Conservation (phyloP, 64 coral and sea anemone species). For the Catalaphyllia jardinei region DNA sequence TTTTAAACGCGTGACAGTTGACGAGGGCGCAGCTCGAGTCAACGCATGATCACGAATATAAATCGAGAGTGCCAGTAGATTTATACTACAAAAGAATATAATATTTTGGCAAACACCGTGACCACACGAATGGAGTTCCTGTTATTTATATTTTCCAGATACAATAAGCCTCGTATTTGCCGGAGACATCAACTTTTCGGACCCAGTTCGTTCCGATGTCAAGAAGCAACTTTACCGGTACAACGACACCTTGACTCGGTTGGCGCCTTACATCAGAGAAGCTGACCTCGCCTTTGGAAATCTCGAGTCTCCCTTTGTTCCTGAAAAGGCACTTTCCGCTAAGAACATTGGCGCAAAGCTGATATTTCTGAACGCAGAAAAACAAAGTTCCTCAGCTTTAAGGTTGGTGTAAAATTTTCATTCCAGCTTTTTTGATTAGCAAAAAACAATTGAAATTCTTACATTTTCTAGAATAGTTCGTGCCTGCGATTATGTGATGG, state of each 20-base stretch:
- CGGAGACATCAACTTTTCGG: conserved; percentile 83
- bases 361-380: conserved; percentile 1
- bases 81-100: too few relatives aligned
- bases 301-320: conserved; percentile 71
- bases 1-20: too few relatives aligned
- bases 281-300: conserved; percentile 81
- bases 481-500: too few relatives aligned
- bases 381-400: background rate
- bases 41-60: too few relatives aligned
- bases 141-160: background rate
- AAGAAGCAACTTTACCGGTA: conserved; percentile 44
- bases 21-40: too few relatives aligned
- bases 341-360: background rate
- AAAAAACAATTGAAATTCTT: background rate
- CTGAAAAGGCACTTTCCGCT: background rate
- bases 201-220: conserved; percentile 50
- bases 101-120: too few relatives aligned
- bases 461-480: background rate
- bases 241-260: conserved; percentile 53
- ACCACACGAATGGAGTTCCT: too few relatives aligned
- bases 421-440: background rate
- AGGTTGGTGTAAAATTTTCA: background rate
- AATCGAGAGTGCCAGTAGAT: too few relatives aligned
- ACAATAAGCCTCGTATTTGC: conserved; percentile 53
- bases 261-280: conserved; percentile 46